Conservation (phyloP, 2,888 invertebrate species). For the Eubasilissa splendida region DNA sequence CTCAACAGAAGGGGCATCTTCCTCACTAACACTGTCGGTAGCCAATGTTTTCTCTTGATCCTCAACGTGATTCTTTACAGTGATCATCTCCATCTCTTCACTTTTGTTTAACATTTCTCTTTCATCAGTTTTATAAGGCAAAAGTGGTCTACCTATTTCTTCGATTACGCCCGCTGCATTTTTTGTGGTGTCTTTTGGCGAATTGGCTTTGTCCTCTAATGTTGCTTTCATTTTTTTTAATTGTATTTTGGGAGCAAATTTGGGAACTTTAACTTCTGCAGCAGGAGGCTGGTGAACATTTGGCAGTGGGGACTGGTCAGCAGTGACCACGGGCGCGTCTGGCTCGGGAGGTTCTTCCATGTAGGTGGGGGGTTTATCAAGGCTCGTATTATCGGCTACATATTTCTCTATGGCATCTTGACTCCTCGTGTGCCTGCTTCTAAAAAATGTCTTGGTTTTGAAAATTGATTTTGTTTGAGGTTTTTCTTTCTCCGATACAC, state of each 20-base stretch:
- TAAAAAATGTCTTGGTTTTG: constrained; percentile 73
- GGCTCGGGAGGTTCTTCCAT: constrained; percentile 49
- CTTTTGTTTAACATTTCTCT: too few species aligned
- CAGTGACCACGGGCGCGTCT: constrained; percentile 61
- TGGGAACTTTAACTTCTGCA: constrained; percentile 72
- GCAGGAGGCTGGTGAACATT: background rate
- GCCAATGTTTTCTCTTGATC: too few species aligned
- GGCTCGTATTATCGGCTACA: constrained; percentile 68
- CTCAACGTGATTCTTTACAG: background rate
- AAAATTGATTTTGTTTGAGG: constrained; percentile 69
- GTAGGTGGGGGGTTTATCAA: constrained; percentile 52
- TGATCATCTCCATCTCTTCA: background rate
- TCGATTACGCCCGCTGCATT: background rate
- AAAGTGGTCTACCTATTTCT: background rate
- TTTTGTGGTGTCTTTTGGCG: background rate
- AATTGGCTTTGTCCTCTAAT: constrained; percentile 23
- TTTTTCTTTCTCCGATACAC: constrained; percentile 68
- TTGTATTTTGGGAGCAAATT: constrained; percentile 72
- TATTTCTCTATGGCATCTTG: constrained; percentile 73
- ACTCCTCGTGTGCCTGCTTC: constrained; percentile 71
- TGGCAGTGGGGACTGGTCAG: constrained; percentile 61
- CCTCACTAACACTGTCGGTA: background rate
- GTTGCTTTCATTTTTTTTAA: constrained; percentile 69
- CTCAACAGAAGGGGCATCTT: background rate
- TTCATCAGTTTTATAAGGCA: too few species aligned